phyloP scores from a whole-genome alignment of 2,113 vertebrate genomes.

The Chamaea fasciata region DNA sequence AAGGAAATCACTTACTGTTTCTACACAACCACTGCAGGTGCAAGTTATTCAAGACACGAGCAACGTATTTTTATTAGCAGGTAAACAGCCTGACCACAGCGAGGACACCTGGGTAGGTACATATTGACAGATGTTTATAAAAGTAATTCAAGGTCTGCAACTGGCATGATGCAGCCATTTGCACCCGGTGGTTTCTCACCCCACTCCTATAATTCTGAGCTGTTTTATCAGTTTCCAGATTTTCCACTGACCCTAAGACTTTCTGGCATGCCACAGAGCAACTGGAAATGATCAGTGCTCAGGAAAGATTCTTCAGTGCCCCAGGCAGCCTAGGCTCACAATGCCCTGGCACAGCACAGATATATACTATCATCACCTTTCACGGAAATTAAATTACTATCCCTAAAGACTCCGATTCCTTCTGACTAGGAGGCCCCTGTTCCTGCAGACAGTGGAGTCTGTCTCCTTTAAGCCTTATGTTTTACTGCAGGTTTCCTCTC shows the following conservation, averaged over 20 bases:
- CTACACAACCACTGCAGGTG: not conserved
- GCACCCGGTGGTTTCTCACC: not conserved
- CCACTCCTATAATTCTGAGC: not conserved
- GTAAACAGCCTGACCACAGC: not conserved
- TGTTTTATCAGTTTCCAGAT: not conserved
- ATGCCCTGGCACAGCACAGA: not conserved
- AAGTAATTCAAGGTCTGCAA: not conserved
- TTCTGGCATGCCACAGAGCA: not conserved
- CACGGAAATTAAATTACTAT: not conserved
- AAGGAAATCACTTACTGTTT: not conserved
- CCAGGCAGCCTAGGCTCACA: fast-evolving
- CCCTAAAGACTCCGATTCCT: not conserved
- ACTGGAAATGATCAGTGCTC: not conserved
- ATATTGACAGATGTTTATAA: fast-evolving
- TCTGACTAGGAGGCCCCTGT: not conserved
- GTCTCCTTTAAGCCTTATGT: not conserved
- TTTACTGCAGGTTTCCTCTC: not conserved
- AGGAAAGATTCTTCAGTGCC: not conserved
- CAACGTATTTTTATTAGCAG: not conserved
- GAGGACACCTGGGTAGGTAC: not conserved
- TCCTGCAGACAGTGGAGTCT: fast-evolving
- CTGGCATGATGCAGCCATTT: not conserved
- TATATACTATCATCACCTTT: not conserved
- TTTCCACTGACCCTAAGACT: not conserved
- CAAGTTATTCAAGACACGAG: not conserved